These are phyloP conservation scores for Epinotia ramella DNA, from an alignment of 2,888 invertebrate genomes.

Conservation along the genomic window DNA sequence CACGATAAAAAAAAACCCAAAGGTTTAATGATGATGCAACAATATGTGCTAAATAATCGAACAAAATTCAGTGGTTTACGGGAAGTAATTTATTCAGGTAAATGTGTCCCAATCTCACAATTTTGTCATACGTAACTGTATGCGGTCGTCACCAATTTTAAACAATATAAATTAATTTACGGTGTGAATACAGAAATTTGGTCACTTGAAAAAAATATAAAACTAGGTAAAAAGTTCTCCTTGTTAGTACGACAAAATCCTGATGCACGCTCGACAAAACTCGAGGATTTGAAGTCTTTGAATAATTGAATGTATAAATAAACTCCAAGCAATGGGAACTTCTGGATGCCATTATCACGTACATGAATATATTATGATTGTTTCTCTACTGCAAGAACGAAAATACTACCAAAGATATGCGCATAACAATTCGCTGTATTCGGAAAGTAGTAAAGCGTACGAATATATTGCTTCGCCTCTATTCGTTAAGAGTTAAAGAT, in stretches of 20 bases:
- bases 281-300: slow-evolving; percentile 8
- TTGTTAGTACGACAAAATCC: background rate
- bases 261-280: background rate
- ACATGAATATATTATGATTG: slow-evolving; percentile 5
- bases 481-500: background rate
- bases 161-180: no score
- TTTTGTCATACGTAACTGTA: no score
- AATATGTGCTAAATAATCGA: no score
- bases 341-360: background rate
- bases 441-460: background rate
- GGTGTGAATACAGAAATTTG: background rate
- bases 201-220: background rate
- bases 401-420: slow-evolving; percentile 20
- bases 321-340: background rate
- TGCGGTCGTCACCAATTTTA: no score
- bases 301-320: slow-evolving; percentile 14
- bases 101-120: no score
- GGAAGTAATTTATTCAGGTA: no score
- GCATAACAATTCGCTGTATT: slow-evolving; percentile 21
- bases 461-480: slow-evolving; percentile 6
- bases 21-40: no score
- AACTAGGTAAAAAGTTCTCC: background rate
- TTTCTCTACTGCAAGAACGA: background rate
- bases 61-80: no score
- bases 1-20: no score